These are phyloP conservation scores for Griposia aprilina DNA, from an alignment of 2,888 invertebrate genomes.

Conservation along the genomic window DNA sequence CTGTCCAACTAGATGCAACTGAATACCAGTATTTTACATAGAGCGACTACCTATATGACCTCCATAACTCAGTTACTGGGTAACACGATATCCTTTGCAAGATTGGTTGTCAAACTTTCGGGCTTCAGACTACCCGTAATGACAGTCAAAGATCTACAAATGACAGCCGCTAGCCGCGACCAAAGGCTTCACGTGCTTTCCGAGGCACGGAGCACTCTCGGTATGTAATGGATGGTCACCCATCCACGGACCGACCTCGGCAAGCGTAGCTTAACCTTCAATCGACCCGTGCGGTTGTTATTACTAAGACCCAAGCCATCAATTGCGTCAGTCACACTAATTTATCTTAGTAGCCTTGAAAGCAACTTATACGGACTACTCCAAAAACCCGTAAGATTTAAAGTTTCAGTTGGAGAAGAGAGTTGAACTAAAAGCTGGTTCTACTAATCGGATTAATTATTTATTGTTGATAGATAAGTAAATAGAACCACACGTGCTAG, in stretches of 20 bases:
- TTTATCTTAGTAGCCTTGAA: background rate
- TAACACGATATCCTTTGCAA: background rate
- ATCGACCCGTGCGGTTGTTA: background rate
- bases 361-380: background rate
- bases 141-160: background rate
- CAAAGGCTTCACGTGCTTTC: too few relatives aligned
- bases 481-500: background rate
- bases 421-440: conserved; percentile 16
- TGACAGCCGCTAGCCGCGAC: background rate
- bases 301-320: background rate
- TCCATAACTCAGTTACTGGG: background rate
- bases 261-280: background rate
- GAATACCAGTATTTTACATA: background rate
- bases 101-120: background rate
- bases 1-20: background rate
- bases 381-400: background rate
- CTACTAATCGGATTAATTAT: background rate
- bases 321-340: background rate
- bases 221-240: background rate
- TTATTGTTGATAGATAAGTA: background rate
- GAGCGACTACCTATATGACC: background rate
- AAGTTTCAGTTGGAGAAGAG: conserved; percentile 1
- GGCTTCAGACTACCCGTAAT: background rate
- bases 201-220: too few relatives aligned
- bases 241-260: background rate